Evolutionary conservation across 2,888 invertebrate genomes (phyloP).

Genomic region (Clepsis dumicolana): DNA sequence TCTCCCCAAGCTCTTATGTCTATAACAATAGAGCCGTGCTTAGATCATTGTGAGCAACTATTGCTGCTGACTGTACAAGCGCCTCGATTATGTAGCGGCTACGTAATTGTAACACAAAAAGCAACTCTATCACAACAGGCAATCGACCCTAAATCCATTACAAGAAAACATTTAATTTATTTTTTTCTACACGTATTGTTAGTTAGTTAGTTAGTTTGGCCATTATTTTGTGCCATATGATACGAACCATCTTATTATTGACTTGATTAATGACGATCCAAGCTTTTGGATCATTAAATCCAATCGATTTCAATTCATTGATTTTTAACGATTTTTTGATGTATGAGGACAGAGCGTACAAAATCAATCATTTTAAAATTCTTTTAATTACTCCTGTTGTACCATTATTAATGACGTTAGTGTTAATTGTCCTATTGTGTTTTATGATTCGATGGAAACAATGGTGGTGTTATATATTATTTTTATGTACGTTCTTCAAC

Average conservation of each 20-base stretch:
- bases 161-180: background rate
- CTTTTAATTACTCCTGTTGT: slow-evolving; percentile 18
- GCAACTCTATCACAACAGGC: background rate
- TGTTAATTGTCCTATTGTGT: slow-evolving; percentile 19
- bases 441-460: background rate
- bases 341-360: slow-evolving; percentile 17
- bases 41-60: no score
- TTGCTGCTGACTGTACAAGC: no score
- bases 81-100: no score
- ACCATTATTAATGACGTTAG: slow-evolving; percentile 16
- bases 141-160: background rate
- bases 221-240: slow-evolving; percentile 9
- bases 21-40: no score
- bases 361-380: slow-evolving; percentile 19
- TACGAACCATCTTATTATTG: slow-evolving; percentile 31
- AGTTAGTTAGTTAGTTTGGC: background rate
- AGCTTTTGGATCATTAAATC: slow-evolving; percentile 36
- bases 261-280: slow-evolving; percentile 30
- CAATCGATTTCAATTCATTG: slow-evolving; percentile 38
- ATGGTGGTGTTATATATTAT: background rate
- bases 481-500: background rate
- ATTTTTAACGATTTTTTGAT: slow-evolving; percentile 36
- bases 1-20: no score
- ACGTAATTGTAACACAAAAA: background rate
- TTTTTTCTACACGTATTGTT: background rate